Percentiles rank a stretch among this genome's conserved stretches.
These are phyloP conservation scores for Callinectes sapidus DNA, from an alignment of 2,888 invertebrate genomes.

Conservation along the genomic window DNA sequence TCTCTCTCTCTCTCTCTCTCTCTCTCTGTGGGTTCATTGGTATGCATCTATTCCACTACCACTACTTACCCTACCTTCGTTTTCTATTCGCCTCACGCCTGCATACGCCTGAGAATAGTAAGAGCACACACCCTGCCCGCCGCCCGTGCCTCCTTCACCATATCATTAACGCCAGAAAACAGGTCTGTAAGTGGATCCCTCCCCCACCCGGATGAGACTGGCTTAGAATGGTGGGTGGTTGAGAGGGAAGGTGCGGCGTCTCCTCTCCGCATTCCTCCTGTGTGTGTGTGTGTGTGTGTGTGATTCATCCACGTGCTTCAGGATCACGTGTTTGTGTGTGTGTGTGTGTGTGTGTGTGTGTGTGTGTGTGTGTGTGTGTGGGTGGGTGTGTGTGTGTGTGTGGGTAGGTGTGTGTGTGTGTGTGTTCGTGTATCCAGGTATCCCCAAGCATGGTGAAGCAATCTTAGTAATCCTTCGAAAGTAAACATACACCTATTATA, in stretches of 20 bases:
- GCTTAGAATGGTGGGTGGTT: not conserved
- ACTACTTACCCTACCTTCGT: not conserved
- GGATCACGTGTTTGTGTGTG: not conserved
- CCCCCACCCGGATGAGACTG: not conserved
- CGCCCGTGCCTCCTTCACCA: not conserved
- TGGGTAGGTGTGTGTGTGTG: not conserved
- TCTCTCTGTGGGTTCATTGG: not conserved
- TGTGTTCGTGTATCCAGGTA: not conserved
- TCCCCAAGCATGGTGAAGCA: not conserved
- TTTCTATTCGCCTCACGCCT: not conserved
- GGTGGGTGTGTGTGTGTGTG: not conserved
- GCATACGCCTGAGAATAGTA: not conserved
- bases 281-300: slow-evolving; percentile 13
- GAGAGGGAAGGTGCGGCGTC: not conserved
- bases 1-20: not conserved
- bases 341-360: not conserved
- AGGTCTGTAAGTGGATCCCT: not conserved
- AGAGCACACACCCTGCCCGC: not conserved
- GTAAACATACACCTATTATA: not conserved
- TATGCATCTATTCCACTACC: not conserved
- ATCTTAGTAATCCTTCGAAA: not conserved
- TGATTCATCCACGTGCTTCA: not conserved
- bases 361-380: not conserved
- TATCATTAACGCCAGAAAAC: not conserved
- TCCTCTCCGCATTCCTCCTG: not conserved